phyloP scores from a whole-genome alignment of 2,113 vertebrate genomes.

The Macrotis lagotis region DNA sequence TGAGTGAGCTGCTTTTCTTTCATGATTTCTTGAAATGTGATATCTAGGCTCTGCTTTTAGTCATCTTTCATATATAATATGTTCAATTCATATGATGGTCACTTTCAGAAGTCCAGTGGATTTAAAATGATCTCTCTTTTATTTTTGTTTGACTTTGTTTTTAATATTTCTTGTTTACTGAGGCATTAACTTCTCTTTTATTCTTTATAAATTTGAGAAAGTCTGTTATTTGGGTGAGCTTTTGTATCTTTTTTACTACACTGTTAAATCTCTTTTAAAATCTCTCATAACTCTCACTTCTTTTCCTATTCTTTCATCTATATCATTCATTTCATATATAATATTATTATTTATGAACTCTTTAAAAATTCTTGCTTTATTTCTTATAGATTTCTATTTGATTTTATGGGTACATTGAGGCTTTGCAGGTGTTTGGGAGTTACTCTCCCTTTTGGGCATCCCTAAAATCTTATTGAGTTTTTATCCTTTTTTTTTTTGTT shows the following conservation, averaged over 20 bases:
- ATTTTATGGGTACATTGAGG: background rate
- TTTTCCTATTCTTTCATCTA: background rate
- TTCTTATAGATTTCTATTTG: background rate
- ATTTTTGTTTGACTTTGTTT: background rate
- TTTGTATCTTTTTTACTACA: background rate
- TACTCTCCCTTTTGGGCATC: background rate
- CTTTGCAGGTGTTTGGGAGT: background rate
- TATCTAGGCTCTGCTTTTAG: background rate
- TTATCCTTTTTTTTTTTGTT: background rate
- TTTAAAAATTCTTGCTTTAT: background rate
- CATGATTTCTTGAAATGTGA: too few relatives aligned
- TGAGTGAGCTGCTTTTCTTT: background rate
- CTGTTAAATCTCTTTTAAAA: background rate
- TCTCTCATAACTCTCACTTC: background rate
- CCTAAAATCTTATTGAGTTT: background rate
- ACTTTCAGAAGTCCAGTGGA: background rate
- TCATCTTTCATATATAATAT: too few relatives aligned
- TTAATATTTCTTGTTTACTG: too few relatives aligned
- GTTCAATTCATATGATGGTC: too few relatives aligned
- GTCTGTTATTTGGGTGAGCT: background rate
- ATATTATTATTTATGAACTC: too few relatives aligned
- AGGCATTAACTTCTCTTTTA: background rate
- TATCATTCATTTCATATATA: background rate
- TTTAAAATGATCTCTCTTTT: background rate
- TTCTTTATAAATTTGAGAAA: background rate